phyloP scores from a whole-genome alignment of 2,113 vertebrate species.

The Barbus barbus region DNA sequence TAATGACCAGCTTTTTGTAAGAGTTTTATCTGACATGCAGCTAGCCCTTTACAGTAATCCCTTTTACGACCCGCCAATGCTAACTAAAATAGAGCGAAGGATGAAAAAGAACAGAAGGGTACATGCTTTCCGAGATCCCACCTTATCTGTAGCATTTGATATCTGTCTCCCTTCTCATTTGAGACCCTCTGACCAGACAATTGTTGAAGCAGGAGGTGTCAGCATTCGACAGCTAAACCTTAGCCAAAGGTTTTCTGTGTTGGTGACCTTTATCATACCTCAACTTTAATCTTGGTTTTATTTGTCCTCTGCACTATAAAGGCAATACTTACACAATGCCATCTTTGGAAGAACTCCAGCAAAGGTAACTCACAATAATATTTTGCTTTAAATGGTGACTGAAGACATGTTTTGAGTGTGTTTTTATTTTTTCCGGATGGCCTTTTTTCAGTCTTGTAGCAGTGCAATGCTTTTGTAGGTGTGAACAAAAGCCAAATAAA shows the following conservation, averaged over 20 bases:
- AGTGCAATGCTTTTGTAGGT: too few species aligned
- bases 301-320: background rate
- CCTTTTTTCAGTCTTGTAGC: background rate
- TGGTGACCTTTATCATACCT: background rate
- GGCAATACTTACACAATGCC: background rate
- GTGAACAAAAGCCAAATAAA: background rate
- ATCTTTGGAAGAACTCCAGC: background rate
- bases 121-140: background rate
- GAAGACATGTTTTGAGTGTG: background rate
- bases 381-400: conserved; percentile 2
- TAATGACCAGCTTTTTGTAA: conserved; percentile 51
- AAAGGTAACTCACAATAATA: conserved; percentile 7
- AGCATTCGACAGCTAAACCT: background rate
- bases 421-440: background rate
- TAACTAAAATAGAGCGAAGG: conserved; percentile 20
- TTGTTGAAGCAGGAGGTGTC: conserved; percentile 25
- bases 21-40: conserved; percentile 52
- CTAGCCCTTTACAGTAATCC: conserved; percentile 37
- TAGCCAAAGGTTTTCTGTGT: conserved; percentile 1
- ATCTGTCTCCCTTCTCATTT: conserved; percentile 4
- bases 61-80: conserved; percentile 18
- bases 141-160: background rate
- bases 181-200: conserved; percentile 18
- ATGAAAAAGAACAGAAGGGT: conserved; percentile 31
- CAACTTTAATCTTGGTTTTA: conserved; percentile 5